Evolutionary conservation across 2,888 invertebrate genomes (phyloP).

Genomic region (Tuta absoluta): DNA sequence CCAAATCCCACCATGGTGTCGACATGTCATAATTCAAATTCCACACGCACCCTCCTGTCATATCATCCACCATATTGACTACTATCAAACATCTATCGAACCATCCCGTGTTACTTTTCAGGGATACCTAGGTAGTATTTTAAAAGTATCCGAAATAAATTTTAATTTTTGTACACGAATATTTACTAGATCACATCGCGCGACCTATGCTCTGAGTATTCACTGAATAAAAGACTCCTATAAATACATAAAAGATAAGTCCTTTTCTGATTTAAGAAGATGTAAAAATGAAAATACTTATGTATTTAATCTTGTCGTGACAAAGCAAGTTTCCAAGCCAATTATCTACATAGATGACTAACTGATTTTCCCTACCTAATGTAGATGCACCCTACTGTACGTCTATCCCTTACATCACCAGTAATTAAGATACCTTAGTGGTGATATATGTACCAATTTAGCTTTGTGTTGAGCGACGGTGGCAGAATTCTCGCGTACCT

Average conservation of each 20-base stretch:
- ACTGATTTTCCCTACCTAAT: not conserved
- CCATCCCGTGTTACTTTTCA: too few relatives aligned
- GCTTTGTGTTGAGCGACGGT: conserved; percentile 27
- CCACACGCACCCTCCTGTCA: conserved; percentile 31
- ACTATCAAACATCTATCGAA: conserved; percentile 10
- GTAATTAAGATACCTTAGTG: not conserved
- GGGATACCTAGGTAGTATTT: too few relatives aligned
- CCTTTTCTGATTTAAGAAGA: too few relatives aligned
- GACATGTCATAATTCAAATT: conserved; percentile 32
- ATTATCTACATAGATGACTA: too few relatives aligned
- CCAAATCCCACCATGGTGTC: not conserved
- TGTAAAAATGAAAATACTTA: too few relatives aligned
- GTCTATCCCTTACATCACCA: not conserved
- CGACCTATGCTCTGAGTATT: too few relatives aligned
- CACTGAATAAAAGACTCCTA: too few relatives aligned
- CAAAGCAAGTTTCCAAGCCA: not conserved
- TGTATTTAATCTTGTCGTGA: not conserved
- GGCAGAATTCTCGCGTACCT: conserved; percentile 43
- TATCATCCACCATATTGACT: conserved; percentile 22
- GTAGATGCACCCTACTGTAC: too few relatives aligned
- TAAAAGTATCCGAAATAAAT: too few relatives aligned
- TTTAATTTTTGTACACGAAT: too few relatives aligned
- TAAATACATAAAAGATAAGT: too few relatives aligned
- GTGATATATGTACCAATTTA: conserved; percentile 6
- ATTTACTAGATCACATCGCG: too few relatives aligned